Evolutionary conservation across 2,113 vertebrate genomes (phyloP).

Genomic region (Megaceryle torquata): DNA sequence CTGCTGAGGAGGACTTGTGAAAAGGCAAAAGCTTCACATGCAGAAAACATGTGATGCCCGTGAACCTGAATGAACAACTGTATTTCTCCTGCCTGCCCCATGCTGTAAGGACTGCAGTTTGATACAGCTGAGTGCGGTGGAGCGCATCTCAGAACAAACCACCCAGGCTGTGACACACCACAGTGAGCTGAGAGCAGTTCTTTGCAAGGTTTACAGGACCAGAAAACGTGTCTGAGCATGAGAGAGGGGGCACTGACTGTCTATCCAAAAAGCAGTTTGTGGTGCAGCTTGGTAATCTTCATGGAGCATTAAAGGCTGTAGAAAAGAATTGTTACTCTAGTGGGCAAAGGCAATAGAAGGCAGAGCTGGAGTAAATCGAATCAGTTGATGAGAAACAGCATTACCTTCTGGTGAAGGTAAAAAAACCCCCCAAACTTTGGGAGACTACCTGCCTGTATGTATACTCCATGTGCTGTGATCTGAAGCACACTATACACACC

Average conservation of each 20-base stretch:
- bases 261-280: not conserved
- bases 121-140: not conserved
- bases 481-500: not conserved
- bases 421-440: too few species aligned
- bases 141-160: not conserved
- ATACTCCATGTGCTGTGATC: not conserved
- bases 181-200: not conserved
- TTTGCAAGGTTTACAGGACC: not conserved
- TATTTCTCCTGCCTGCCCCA: not conserved
- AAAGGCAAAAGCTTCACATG: not conserved
- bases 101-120: not conserved
- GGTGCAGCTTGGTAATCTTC: not conserved
- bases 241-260: not conserved
- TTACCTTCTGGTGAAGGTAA: not conserved
- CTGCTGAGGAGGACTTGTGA: not conserved
- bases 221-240: not conserved
- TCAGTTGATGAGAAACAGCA: not conserved
- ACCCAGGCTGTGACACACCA: not conserved
- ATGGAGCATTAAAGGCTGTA: not conserved
- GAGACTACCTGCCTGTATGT: not conserved
- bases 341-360: not conserved
- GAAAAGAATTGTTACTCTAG: not conserved
- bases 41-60: not conserved
- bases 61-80: not conserved
- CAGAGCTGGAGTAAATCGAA: not conserved